phyloP scores from a whole-genome alignment of 2,888 invertebrate genomes.

The Periphyllus acericola region DNA sequence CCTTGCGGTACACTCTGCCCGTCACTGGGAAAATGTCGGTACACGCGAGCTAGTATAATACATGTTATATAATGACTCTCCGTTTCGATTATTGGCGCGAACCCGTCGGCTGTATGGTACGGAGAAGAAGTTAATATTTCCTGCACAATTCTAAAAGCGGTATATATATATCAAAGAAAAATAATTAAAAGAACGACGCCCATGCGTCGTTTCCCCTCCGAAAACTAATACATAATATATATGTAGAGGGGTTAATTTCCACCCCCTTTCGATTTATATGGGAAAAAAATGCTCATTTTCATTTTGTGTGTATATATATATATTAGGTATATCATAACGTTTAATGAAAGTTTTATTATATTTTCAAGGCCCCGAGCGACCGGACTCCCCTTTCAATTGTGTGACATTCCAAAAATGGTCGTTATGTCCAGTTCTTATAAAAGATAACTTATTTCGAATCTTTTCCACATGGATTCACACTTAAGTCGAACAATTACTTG shows the following conservation, averaged over 20 bases:
- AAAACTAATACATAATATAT: background rate
- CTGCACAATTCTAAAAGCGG: background rate
- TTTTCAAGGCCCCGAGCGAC: background rate
- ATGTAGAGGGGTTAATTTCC: conserved; percentile 1
- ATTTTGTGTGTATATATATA: background rate
- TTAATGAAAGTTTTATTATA: conserved; percentile 1
- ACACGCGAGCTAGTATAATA: too few relatives aligned
- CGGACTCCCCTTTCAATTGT: background rate
- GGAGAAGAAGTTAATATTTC: background rate
- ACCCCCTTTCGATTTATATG: background rate
- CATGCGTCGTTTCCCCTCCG: background rate
- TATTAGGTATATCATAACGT: background rate
- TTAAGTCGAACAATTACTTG: background rate
- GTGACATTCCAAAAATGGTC: conserved; percentile 12
- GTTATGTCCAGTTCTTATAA: background rate
- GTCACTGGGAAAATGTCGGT: too few relatives aligned
- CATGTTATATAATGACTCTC: background rate
- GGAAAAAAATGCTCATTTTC: conserved; percentile 28
- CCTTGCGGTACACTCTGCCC: too few relatives aligned
- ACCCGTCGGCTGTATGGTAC: background rate
- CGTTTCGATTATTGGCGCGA: background rate
- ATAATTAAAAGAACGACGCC: conserved; percentile 28
- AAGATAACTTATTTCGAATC: background rate
- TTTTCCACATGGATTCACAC: background rate
- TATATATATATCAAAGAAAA: background rate